A percentile compares a stretch with the other conserved stretches of the same genome.
These are phyloP conservation scores for Papilio xuthus DNA, from an alignment of 1,140 invertebrate species.

Conservation along the genomic window DNA sequence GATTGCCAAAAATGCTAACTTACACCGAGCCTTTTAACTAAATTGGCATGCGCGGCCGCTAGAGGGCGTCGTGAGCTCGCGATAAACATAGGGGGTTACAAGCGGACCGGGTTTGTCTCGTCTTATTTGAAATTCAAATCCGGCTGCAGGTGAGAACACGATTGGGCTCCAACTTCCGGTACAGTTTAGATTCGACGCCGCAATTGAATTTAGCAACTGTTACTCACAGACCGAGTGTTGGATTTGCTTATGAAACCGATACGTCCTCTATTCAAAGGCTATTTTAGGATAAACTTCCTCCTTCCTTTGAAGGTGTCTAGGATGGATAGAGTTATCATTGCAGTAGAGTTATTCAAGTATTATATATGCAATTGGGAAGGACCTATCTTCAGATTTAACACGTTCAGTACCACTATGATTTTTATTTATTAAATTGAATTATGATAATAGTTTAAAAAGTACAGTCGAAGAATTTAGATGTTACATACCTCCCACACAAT, in stretches of 20 bases:
- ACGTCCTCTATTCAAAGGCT: constrained; percentile 36
- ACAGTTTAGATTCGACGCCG: constrained; percentile 67
- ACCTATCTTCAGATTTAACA: not conserved
- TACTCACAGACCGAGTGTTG: constrained; percentile 53
- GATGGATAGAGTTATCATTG: not conserved
- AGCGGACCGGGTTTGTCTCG: constrained; percentile 62
- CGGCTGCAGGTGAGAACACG: constrained; percentile 65
- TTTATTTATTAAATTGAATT: not conserved
- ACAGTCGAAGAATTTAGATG: not conserved
- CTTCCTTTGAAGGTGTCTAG: not conserved
- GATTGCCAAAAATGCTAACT: not conserved
- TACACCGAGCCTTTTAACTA: constrained; percentile 17
- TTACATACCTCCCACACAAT: not conserved
- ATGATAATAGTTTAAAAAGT: not conserved
- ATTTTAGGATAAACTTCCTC: not conserved
- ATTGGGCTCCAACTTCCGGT: constrained; percentile 66
- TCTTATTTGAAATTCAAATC: constrained; percentile 78
- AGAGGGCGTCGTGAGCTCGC: constrained; percentile 52
- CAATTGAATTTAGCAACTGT: constrained; percentile 68
- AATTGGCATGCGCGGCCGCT: constrained; percentile 16
- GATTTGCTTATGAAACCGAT: constrained; percentile 57
- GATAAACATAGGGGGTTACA: constrained; percentile 63
- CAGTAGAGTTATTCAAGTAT: not conserved
- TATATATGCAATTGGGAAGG: not conserved
- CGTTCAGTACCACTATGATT: not conserved